These are phyloP conservation scores for Liasis olivaceus DNA, from an alignment of 2,797 vertebrate genomes.

Conservation along the genomic window DNA sequence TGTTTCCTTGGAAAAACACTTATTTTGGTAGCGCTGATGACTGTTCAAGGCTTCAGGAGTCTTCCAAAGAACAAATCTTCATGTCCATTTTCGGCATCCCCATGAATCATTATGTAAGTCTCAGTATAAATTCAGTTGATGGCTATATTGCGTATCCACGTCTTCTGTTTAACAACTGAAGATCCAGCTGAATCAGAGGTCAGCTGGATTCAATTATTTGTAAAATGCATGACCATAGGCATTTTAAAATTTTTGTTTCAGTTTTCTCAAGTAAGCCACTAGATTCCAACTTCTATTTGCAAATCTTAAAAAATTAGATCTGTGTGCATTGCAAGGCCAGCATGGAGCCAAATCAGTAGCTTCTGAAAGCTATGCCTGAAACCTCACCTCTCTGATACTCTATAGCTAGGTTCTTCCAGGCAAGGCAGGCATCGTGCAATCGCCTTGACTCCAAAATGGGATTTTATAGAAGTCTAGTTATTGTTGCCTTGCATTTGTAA, in stretches of 20 bases:
- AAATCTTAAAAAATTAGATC: constrained; percentile 42
- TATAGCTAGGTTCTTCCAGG: neutral
- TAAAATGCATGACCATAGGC: neutral
- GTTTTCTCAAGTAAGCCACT: accelerated
- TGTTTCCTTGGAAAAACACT: neutral
- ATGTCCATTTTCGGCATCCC: neutral
- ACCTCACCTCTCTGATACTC: neutral
- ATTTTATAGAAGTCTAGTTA: neutral
- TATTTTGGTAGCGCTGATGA: neutral
- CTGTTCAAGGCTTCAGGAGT: constrained; percentile 22
- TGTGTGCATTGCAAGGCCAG: accelerated
- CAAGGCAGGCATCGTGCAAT: neutral
- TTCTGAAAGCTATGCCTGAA: neutral
- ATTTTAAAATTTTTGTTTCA: accelerated
- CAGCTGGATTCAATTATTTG: neutral
- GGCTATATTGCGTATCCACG: neutral
- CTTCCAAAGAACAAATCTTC: constrained; percentile 11
- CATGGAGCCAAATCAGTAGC: neutral
- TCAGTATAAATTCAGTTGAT: constrained; percentile 41
- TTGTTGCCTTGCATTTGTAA: neutral
- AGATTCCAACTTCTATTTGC: constrained; percentile 40
- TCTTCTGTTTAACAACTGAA: neutral
- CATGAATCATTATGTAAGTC: constrained; percentile 65
- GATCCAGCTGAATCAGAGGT: neutral
- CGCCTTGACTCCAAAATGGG: neutral